These are phyloP conservation scores for Harmothoe impar DNA, from an alignment of 2,888 invertebrate genomes.

Conservation along the genomic window DNA sequence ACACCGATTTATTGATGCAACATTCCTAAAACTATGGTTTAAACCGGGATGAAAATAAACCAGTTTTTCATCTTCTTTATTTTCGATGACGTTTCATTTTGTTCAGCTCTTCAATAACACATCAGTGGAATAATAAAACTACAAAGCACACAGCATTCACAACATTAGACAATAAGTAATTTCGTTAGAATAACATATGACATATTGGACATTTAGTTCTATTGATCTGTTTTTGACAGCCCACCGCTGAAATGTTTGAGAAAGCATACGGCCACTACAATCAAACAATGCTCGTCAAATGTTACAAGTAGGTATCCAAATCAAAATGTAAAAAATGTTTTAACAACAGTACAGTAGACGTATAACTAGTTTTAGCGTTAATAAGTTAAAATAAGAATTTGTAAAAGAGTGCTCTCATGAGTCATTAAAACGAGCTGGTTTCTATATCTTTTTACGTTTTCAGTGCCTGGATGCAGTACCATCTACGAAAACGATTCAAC, in stretches of 20 bases:
- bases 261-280: conserved; percentile 82
- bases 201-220: neutral
- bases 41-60: too few relatives aligned
- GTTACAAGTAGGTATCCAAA: conserved; percentile 77
- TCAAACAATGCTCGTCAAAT: conserved; percentile 76
- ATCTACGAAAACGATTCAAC: conserved; percentile 75
- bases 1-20: too few relatives aligned
- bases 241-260: conserved; percentile 82
- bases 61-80: too few relatives aligned
- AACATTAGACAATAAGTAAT: neutral
- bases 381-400: too few relatives aligned
- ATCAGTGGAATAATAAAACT: too few relatives aligned
- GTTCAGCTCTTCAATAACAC: too few relatives aligned
- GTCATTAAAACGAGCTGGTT: too few relatives aligned
- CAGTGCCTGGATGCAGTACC: conserved; percentile 82
- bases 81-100: too few relatives aligned
- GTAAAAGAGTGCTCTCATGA: too few relatives aligned
- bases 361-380: neutral
- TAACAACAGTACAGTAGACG: neutral
- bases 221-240: conserved; percentile 72
- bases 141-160: neutral
- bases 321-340: too few relatives aligned
- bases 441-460: neutral
- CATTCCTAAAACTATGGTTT: too few relatives aligned
- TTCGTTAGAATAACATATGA: neutral